A percentile compares a stretch with the other conserved stretches of the same genome.
These are phyloP conservation scores for Drosophila fuyamai DNA, from an alignment of 1,140 invertebrate genomes.

Conservation along the genomic window DNA sequence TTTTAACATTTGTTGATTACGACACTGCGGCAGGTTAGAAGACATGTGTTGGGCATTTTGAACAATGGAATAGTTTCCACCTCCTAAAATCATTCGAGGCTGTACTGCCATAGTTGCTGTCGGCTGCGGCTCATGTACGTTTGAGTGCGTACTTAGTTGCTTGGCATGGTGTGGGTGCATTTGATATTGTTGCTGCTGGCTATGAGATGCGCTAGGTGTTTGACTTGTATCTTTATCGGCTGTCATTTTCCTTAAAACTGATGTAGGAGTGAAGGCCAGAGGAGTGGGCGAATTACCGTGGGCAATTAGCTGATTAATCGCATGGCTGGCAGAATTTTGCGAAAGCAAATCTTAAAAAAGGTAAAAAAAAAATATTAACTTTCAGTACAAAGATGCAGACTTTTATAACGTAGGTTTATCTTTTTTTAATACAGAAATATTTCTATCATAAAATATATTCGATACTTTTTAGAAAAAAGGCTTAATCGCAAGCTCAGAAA, in stretches of 20 bases:
- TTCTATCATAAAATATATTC: too few species aligned
- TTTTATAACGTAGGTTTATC: too few species aligned
- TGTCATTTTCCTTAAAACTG: constrained; percentile 96
- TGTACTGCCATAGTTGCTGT: constrained; percentile 43
- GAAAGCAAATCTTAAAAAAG: constrained; percentile 36
- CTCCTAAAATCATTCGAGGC: constrained; percentile 79
- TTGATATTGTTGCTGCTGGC: constrained; percentile 75
- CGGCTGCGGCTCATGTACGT: constrained; percentile 31
- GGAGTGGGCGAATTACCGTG: constrained; percentile 87
- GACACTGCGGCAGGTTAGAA: constrained; percentile 48
- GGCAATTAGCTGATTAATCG: constrained; percentile 31
- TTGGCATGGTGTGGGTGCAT: constrained; percentile 73
- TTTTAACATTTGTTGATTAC: constrained; percentile 45
- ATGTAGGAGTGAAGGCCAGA: constrained; percentile 95
- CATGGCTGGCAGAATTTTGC: constrained; percentile 23
- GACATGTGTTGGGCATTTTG: constrained; percentile 45
- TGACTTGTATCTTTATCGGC: constrained; percentile 90
- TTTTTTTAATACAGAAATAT: too few species aligned
- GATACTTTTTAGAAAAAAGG: too few species aligned
- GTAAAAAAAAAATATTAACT: constrained; percentile 3
- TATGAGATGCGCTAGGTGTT: constrained; percentile 24
- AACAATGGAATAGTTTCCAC: constrained; percentile 57
- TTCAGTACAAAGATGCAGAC: too few species aligned
- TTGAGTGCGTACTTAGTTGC: constrained; percentile 66
- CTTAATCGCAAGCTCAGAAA: too few species aligned